Conservation (phyloP, 2,113 vertebrate genomes). For the Psilopogon haemacephalus region DNA sequence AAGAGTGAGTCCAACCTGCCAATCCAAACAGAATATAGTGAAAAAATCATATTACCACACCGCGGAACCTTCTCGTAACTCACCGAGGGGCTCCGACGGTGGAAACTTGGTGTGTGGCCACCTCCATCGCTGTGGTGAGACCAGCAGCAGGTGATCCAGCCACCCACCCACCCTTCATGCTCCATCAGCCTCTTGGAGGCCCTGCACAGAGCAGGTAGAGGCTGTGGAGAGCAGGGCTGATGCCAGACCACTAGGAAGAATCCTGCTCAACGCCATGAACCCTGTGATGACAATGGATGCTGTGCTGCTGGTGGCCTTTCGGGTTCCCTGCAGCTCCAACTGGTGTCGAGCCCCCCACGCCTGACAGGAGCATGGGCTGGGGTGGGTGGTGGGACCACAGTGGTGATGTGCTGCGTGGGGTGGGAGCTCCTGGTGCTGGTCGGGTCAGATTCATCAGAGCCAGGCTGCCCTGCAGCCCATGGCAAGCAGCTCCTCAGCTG, state of each 20-base stretch:
- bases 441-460: too few species aligned
- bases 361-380: neutral
- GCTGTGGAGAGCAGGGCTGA: neutral
- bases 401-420: neutral
- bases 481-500: neutral
- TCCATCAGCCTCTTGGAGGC: neutral
- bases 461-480: neutral
- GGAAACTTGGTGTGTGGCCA: neutral
- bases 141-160: neutral
- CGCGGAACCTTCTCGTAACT: conserved; percentile 13
- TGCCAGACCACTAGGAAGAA: neutral
- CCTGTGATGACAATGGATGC: fast-evolving
- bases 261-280: fast-evolving
- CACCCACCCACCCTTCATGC: neutral
- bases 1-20: conserved; percentile 68
- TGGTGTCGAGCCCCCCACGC: fast-evolving
- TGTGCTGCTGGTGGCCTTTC: neutral
- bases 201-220: neutral
- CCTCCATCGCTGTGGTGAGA: conserved; percentile 21
- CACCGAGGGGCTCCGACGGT: neutral
- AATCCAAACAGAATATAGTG: conserved; percentile 72
- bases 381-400: fast-evolving
- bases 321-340: fast-evolving
- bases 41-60: conserved; percentile 22
- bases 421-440: neutral